Evolutionary conservation across 2,113 vertebrate species (phyloP).

Genomic region (Regulus satrapa): DNA sequence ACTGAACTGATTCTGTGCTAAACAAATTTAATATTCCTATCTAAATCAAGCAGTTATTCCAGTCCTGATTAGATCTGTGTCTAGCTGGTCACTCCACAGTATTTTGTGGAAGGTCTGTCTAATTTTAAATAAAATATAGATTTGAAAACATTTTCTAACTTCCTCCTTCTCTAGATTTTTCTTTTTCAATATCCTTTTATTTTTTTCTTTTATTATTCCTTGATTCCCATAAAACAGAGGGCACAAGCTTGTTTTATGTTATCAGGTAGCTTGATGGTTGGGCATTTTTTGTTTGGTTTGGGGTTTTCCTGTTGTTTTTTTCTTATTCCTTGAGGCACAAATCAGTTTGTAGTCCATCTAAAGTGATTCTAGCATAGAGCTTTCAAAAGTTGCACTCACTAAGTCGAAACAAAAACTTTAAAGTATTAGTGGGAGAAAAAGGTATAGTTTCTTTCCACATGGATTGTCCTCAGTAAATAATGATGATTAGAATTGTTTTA

Average conservation of each 20-base stretch:
- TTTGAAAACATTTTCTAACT: not conserved
- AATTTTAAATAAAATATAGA: not conserved
- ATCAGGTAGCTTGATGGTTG: not conserved
- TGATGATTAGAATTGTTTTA: not conserved
- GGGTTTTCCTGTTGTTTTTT: rapidly evolving
- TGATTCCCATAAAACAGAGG: not conserved
- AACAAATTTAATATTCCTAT: not conserved
- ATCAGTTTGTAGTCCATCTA: not conserved
- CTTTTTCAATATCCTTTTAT: not conserved
- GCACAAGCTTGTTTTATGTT: not conserved
- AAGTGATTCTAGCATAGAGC: not conserved
- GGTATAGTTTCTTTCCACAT: not conserved
- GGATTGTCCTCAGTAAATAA: not conserved
- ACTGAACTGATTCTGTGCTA: not conserved
- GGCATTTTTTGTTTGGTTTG: not conserved
- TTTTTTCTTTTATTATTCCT: not conserved
- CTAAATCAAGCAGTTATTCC: not conserved
- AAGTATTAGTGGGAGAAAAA: not conserved
- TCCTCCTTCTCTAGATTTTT: not conserved
- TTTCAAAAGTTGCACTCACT: not conserved
- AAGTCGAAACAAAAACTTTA: not conserved
- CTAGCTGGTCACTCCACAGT: not conserved
- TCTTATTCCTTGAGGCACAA: not conserved
- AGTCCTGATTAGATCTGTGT: not conserved
- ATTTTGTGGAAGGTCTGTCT: not conserved